Base-by-base conservation (phyloP, 2,888 invertebrate genomes). In the Hipparchia semele region DNA sequence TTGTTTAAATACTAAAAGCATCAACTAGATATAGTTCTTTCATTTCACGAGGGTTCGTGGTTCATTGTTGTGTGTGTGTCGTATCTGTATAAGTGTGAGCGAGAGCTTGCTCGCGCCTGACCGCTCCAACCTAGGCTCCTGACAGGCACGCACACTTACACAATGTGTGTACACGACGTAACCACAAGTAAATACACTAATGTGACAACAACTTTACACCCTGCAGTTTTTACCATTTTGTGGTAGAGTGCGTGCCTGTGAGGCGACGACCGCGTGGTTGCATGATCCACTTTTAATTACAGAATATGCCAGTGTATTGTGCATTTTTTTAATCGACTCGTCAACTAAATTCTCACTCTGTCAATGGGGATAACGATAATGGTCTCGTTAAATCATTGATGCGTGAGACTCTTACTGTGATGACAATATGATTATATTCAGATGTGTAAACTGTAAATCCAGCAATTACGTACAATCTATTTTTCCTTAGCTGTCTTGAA, bases 271-370 rank as follows among this genome's bases (percentile, higher is more conserved):
- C 71, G 58, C 61, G 49, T 73, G 53, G 71, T 70, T 60, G 72
- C 75, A 72, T 75, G 75, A 60, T 71, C 12, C 7, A 65, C 45
- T 70, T 61, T 39, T 75, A 75, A 75, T 73, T 75, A 69, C 61
- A 73, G 66, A 65, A 68, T 33, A 33, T 12, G 33, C 61, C 58
- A 61, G 51, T 66, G 65, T 70, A 70, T 70, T 70, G n/a, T 66
- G 45, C n/a, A 53, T 54, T 66, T 73, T 68, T 66, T 66, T 67
- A 61, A 60, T 66, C 59, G 56, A 51, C 10, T 10, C 51, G 51
- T 33, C 33, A 23, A n/a, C 33, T 65, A 12, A 65, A 65, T 65
- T 65, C 65, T 65, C 65, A 65, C 65, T 65, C 33, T 53, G 51
- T 65, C 65, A 65, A 65, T 65, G 53, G 64, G 23, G 51, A 33